A percentile compares a stretch with the other conserved stretches of the same genome.
phyloP scores from a whole-genome alignment of 2,113 vertebrate genomes.

The Petaurus breviceps region DNA sequence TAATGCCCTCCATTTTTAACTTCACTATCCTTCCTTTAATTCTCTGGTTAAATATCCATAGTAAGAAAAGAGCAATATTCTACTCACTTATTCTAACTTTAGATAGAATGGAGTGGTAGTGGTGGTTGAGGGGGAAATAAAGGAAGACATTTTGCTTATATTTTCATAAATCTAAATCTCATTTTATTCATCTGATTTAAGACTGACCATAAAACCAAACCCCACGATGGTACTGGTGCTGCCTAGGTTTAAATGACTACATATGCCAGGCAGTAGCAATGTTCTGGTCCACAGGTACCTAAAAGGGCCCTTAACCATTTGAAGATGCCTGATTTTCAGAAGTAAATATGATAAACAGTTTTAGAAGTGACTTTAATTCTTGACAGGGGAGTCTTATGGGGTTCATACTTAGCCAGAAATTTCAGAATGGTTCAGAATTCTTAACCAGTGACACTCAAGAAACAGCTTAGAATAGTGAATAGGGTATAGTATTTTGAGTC shows the following conservation, averaged over 20 bases:
- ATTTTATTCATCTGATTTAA: conserved; percentile 42
- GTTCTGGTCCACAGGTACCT: not conserved
- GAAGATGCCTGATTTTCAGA: not conserved
- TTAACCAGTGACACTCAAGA: not conserved
- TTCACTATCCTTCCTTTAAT: conserved; percentile 22
- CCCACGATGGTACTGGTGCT: not conserved
- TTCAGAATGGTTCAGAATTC: not conserved
- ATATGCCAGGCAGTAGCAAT: not conserved
- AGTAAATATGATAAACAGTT: not conserved
- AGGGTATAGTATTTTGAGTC: not conserved
- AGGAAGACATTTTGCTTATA: not conserved
- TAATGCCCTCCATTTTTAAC: not conserved
- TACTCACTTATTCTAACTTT: not conserved
- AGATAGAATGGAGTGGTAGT: not conserved
- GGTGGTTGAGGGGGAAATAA: not conserved
- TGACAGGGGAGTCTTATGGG: not conserved
- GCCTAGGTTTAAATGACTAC: not conserved
- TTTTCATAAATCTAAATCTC: conserved; percentile 9
- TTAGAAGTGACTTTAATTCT: not conserved
- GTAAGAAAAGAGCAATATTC: not conserved
- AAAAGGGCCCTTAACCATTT: not conserved
- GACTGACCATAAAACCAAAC: conserved; percentile 33
- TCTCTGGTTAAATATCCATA: not conserved
- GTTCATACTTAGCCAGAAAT: not conserved
- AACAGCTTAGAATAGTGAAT: not conserved